phyloP scores from a whole-genome alignment of 53 echinoderm and acorn worm genomes.

The Actinopyga echinites region DNA sequence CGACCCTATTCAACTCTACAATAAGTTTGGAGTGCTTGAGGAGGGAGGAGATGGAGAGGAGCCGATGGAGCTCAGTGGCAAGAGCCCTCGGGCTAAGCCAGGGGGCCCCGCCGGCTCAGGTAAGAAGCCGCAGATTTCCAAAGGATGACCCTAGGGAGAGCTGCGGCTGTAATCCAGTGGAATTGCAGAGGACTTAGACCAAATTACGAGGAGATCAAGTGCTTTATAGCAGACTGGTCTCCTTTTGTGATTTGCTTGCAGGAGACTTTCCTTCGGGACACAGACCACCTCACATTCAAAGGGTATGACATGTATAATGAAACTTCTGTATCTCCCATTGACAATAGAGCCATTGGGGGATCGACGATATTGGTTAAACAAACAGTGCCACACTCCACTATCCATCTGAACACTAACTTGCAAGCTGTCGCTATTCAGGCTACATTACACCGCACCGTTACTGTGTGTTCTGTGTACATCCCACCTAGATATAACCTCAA shows the following conservation, averaged over 20 bases:
- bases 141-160: not conserved
- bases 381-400: too few species aligned
- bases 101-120: not conserved
- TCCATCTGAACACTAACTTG: too few species aligned
- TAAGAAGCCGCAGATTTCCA: not conserved
- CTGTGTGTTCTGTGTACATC: too few species aligned
- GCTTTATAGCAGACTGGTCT: not conserved
- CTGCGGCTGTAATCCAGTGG: constrained; percentile 6
- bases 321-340: too few species aligned
- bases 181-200: constrained; percentile 20
- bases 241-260: not conserved
- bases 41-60: constrained; percentile 6
- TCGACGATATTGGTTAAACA: too few species aligned
- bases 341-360: too few species aligned
- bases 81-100: not conserved
- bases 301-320: too few species aligned
- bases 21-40: not conserved
- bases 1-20: not conserved
- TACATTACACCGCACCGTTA: too few species aligned
- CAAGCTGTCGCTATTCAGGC: too few species aligned
- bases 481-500: too few species aligned
- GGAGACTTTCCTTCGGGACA: not conserved
- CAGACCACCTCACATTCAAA: too few species aligned
- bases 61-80: not conserved
- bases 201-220: constrained; percentile 8